A percentile compares a stretch with the other conserved stretches of the same genome.
Conservation (phyloP, 92 coral and sea anemone species). For the Metridium senile region DNA sequence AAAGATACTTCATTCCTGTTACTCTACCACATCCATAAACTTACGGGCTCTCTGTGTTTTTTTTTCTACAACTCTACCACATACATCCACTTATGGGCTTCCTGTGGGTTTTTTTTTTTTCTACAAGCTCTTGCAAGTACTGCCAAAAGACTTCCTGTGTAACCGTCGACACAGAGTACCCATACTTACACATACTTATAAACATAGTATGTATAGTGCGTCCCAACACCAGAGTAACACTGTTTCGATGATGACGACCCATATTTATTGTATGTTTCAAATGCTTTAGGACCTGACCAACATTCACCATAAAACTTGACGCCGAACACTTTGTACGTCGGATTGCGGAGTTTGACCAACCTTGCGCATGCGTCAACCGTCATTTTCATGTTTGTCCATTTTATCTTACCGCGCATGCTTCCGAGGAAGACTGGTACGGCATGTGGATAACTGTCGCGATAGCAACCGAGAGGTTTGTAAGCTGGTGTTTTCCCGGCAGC, state of each 20-base stretch:
- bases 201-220: conserved; percentile 29
- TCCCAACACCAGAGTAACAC: conserved; percentile 39
- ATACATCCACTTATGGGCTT: too few relatives aligned
- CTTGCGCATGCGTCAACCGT: conserved; percentile 55
- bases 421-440: conserved; percentile 26
- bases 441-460: conserved; percentile 34
- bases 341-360: conserved; percentile 40
- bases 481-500: conserved; percentile 17
- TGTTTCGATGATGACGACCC: conserved; percentile 16
- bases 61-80: too few relatives aligned
- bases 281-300: conserved; percentile 37
- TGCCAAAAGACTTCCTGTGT: too few relatives aligned
- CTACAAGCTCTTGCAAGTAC: too few relatives aligned
- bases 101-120: too few relatives aligned
- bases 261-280: conserved; percentile 34
- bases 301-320: conserved; percentile 57
- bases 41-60: too few relatives aligned
- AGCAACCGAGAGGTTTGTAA: conserved; percentile 51
- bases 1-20: too few relatives aligned
- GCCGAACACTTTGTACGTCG: conserved; percentile 48
- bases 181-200: conserved; percentile 42
- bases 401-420: conserved; percentile 33
- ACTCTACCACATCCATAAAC: too few relatives aligned
- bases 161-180: too few relatives aligned
- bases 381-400: conserved; percentile 31